Percentiles rank a stretch among this genome's conserved stretches.
Evolutionary conservation across 2,888 invertebrate genomes (phyloP).

Genomic region (Noctua janthina): DNA sequence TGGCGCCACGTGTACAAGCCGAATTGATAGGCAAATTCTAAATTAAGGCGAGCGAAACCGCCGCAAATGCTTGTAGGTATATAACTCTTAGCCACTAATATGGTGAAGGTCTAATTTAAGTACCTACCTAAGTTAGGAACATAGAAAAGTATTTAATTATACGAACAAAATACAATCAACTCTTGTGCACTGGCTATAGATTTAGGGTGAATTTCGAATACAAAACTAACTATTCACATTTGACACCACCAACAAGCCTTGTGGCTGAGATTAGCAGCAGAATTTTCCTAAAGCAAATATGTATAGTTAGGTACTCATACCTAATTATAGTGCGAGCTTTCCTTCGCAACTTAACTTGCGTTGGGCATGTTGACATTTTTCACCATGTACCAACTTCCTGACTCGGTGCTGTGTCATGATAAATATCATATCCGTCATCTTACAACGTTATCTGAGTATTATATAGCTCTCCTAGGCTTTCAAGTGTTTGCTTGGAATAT

Average conservation of each 20-base stretch:
- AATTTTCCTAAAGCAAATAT: conserved; percentile 27
- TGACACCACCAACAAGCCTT: background rate
- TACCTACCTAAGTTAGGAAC: background rate
- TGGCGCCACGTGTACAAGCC: no score
- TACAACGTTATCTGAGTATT: conserved; percentile 18
- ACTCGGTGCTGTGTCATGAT: conserved; percentile 25
- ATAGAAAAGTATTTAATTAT: background rate
- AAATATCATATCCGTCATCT: conserved; percentile 42
- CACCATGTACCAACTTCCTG: conserved; percentile 40
- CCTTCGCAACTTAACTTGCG: conserved; percentile 39
- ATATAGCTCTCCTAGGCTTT: background rate
- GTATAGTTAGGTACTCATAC: conserved; percentile 15
- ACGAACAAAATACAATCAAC: background rate
- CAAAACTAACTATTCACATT: background rate
- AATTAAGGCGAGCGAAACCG: no score
- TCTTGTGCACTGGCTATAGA: background rate
- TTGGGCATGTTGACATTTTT: conserved; percentile 47
- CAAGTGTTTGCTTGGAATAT: conserved; percentile 8
- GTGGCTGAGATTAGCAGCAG: background rate
- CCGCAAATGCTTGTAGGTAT: background rate
- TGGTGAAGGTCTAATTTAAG: background rate
- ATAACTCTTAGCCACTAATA: background rate
- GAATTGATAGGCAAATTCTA: no score
- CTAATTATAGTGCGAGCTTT: conserved; percentile 39
- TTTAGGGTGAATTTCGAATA: no score